Evolutionary conservation across 2,888 invertebrate genomes (phyloP).

Genomic region (Shargacucullia verbasci): DNA sequence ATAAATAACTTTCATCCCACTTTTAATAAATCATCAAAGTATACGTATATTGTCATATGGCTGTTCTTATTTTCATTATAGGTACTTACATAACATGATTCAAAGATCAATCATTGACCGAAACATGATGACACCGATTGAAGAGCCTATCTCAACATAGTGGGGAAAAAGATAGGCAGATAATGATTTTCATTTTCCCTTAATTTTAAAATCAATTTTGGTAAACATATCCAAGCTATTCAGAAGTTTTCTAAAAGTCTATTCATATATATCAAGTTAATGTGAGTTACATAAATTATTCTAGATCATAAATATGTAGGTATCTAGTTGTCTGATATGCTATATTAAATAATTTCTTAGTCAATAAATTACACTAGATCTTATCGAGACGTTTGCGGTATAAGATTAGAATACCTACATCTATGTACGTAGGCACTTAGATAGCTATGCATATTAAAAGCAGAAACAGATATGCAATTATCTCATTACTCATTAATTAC

Average conservation of each 20-base stretch:
- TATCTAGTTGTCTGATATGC: slow-evolving; percentile 21
- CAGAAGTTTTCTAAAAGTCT: not conserved
- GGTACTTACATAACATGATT: no score
- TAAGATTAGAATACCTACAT: slow-evolving; percentile 37
- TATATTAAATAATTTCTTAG: slow-evolving; percentile 29
- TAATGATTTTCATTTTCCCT: slow-evolving; percentile 41
- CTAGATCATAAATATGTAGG: slow-evolving; percentile 26
- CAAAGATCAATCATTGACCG: no score
- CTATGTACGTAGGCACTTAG: slow-evolving; percentile 8
- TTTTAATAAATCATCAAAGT: no score
- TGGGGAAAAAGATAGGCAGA: no score
- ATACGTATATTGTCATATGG: no score
- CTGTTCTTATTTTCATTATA: no score
- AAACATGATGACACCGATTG: no score
- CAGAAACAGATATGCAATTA: slow-evolving; percentile 71
- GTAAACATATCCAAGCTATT: not conserved
- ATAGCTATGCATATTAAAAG: slow-evolving; percentile 43
- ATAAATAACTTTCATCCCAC: no score
- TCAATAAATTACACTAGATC: slow-evolving; percentile 47
- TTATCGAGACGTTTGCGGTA: slow-evolving; percentile 39
- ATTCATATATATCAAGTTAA: slow-evolving; percentile 3
- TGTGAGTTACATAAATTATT: slow-evolving; percentile 21
- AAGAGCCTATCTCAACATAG: no score
- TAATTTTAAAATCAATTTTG: no score
- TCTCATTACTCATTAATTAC: slow-evolving; percentile 78